Evolutionary conservation across 2,113 vertebrate genomes (phyloP).

Genomic region (Gymnarchus niloticus): DNA sequence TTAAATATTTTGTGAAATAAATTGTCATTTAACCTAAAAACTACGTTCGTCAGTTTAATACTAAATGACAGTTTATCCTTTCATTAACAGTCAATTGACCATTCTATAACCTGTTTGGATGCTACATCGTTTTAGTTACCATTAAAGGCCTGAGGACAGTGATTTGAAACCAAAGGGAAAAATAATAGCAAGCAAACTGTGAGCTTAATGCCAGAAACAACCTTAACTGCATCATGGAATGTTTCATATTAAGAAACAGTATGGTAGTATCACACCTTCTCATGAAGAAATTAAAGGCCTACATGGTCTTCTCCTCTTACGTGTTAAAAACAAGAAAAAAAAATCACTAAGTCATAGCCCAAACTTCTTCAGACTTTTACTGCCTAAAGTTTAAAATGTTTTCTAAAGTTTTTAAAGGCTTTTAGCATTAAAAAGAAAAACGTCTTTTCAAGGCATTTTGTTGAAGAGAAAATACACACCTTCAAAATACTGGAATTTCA

Average conservation of each 20-base stretch:
- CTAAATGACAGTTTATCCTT: neutral
- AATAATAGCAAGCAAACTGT: conserved; percentile 72
- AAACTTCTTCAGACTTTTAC: conserved; percentile 69
- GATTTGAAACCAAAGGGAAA: neutral
- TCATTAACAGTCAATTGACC: neutral
- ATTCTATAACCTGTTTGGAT: neutral
- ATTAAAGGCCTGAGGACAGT: neutral
- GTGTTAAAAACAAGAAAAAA: conserved; percentile 93
- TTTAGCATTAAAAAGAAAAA: conserved; percentile 73
- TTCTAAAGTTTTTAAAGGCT: conserved; percentile 51
- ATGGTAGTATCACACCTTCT: conserved; percentile 98
- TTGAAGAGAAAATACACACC: conserved; percentile 65
- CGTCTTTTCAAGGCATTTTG: conserved; percentile 71
- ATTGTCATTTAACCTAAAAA: neutral
- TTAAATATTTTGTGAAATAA: neutral
- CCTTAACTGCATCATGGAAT: conserved; percentile 92
- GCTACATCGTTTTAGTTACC: neutral
- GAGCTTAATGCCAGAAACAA: conserved; percentile 97
- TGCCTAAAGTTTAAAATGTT: conserved; percentile 66
- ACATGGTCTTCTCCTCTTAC: conserved; percentile 80
- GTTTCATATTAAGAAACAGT: conserved; percentile 98
- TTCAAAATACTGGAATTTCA: conserved; percentile 29
- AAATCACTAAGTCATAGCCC: conserved; percentile 76
- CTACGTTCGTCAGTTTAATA: neutral
- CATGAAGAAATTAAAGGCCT: conserved; percentile 87